Percentiles rank a stretch among this genome's conserved stretches.
Evolutionary conservation across 2,113 vertebrate species (phyloP).

Genomic region (Rhinichthys klamathensis): DNA sequence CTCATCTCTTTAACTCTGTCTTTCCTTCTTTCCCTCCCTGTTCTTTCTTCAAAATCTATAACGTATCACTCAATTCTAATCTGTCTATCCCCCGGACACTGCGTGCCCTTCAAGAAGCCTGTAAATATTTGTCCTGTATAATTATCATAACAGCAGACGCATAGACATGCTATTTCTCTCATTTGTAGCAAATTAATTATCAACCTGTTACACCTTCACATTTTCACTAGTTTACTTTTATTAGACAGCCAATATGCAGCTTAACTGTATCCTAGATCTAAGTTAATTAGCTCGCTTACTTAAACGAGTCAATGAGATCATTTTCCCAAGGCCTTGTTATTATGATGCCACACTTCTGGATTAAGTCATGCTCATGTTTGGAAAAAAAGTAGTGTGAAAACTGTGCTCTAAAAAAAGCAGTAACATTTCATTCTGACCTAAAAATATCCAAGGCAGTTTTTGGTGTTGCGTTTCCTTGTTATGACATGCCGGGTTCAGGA

Average conservation of each 20-base stretch:
- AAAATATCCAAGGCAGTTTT: constrained; percentile 7
- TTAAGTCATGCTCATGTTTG: not conserved
- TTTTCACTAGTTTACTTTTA: not conserved
- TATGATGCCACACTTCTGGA: not conserved
- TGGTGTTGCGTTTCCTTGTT: constrained; percentile 17
- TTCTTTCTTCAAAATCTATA: constrained; percentile 15
- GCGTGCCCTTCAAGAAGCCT: not conserved
- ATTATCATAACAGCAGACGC: not conserved
- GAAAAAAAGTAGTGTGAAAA: not conserved
- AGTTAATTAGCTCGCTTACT: not conserved
- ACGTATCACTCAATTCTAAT: not conserved
- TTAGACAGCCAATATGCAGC: not conserved
- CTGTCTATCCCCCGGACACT: not conserved
- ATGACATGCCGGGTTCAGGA: not conserved
- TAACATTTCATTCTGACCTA: not conserved
- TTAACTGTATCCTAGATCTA: not conserved
- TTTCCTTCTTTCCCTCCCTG: not conserved
- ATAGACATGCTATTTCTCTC: not conserved
- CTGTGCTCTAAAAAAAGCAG: not conserved
- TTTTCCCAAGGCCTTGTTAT: not conserved
- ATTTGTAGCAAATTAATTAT: not conserved
- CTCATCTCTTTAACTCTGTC: constrained; percentile 18
- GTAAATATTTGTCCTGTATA: not conserved
- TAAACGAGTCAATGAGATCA: no score
- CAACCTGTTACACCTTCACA: not conserved